Percentiles rank a stretch among this genome's conserved stretches.
phyloP scores from a whole-genome alignment of 2,113 vertebrate species.

The Larimichthys crocea region DNA sequence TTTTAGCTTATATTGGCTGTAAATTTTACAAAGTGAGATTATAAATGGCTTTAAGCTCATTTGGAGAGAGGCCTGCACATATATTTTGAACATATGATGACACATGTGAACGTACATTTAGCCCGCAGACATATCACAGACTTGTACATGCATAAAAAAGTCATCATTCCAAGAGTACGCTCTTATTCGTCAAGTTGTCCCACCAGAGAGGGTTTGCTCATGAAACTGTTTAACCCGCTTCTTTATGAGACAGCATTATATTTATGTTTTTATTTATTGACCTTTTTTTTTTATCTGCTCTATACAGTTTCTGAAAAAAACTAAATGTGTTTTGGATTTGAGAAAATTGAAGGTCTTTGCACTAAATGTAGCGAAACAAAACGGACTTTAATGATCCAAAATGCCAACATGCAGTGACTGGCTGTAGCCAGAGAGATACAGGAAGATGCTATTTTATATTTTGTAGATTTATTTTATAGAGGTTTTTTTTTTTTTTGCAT shows the following conservation, averaged over 20 bases:
- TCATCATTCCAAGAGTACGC: conserved; percentile 41
- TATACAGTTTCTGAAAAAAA: conserved; percentile 55
- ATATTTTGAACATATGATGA: conserved; percentile 44
- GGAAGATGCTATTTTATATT: conserved; percentile 77
- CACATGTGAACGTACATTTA: conserved; percentile 37
- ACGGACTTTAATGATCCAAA: conserved; percentile 57
- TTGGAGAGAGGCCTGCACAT: conserved; percentile 17
- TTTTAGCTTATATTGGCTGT: conserved; percentile 20
- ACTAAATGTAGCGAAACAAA: conserved; percentile 75
- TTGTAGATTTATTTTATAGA: conserved; percentile 68
- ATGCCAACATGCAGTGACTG: conserved; percentile 75
- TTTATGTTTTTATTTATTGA: conserved; percentile 81
- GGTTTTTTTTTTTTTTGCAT: conserved; percentile 64
- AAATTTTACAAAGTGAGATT: conserved; percentile 31
- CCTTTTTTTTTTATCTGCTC: conserved; percentile 68
- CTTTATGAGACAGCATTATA: conserved; percentile 68
- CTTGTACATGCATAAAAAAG: conserved; percentile 31
- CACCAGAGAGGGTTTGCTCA: conserved; percentile 47
- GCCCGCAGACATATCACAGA: conserved; percentile 68
- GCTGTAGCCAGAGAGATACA: conserved; percentile 63
- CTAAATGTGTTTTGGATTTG: conserved; percentile 54
- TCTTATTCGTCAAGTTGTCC: conserved; percentile 44
- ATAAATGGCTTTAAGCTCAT: conserved; percentile 8
- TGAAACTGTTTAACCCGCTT: conserved; percentile 64
- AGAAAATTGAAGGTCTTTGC: conserved; percentile 63